Base-by-base conservation (phyloP, 2,797 vertebrate species). In the Sphenopsis melanotis region DNA sequence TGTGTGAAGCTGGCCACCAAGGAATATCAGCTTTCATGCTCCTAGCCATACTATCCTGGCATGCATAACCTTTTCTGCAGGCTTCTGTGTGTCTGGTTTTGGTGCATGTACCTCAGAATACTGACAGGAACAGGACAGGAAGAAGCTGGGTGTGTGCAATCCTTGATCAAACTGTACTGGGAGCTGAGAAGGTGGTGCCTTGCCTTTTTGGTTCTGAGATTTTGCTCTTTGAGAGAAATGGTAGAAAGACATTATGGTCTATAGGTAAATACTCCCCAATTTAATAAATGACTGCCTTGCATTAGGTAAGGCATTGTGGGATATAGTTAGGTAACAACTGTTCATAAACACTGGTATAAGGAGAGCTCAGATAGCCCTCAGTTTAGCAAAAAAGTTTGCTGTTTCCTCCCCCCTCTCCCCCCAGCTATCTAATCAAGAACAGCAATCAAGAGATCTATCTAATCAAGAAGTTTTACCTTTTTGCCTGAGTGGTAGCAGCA, bases 51-150 rank as follows among this genome's bases (percentile, higher is more conserved):
- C 9, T 24, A 9, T 29, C 26, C 27, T 52, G 34, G 20, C 34
- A 64, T 11, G 34, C 4, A 6, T 2, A 26, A 7, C 9, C 22
- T 94, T 71, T 78, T 64, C 32, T 5, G 0, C 7, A 29, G 8
- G 6, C 8, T 39, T 27, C 2, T 44, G 44, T 52, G 18, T 68
- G 12, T 36, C 30, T 87, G 23, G 2, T 49, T 72, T 36, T 60
- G n/a, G 10, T 1, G 0, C 8, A 11, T 3, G 4, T 6, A n/a
- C 7, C 19, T 15, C 30, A 70, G 39, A 70, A 61, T 29, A 22
- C 15, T 18, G 24, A 61, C n/a, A 82, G 20, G 30, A 86, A 5
- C 8, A 63, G 66, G 42, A 5, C n/a, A 75, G n/a, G 26, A 11
- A n/a, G 47, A 55, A 84, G 22, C 6, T 64, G 61, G 4, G 13